These are phyloP conservation scores for Drosophila phalerata DNA, from an alignment of 2,888 invertebrate species.

Conservation along the genomic window DNA sequence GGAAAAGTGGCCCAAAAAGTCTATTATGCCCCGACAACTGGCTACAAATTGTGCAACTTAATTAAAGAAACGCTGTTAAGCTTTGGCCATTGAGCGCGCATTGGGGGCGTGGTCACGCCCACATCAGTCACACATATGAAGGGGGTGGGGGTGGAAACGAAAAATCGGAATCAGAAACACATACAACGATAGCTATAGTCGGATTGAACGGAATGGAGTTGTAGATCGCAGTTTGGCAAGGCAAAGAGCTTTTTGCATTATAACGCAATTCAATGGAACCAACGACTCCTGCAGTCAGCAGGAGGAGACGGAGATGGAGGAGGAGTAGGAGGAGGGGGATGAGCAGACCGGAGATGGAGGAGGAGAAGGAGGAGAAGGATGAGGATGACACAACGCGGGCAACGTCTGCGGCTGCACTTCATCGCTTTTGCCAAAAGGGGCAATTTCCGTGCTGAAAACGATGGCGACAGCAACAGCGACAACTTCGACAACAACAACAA, in stretches of 20 bases:
- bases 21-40: conserved; percentile 66
- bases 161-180: conserved; percentile 34
- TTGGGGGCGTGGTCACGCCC: conserved; percentile 40
- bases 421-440: conserved; percentile 55
- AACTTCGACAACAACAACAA: background rate
- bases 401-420: conserved; percentile 47
- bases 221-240: conserved; percentile 22
- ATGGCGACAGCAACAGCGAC: conserved; percentile 48
- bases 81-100: conserved; percentile 64
- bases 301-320: background rate
- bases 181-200: conserved; percentile 35
- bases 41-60: conserved; percentile 79
- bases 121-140: conserved; percentile 53
- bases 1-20: conserved; percentile 46
- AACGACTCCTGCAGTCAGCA: conserved; percentile 12
- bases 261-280: conserved; percentile 57
- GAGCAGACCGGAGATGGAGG: background rate
- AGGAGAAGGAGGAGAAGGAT: background rate
- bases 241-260: conserved; percentile 60
- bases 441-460: conserved; percentile 67
- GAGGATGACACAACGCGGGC: conserved; percentile 11
- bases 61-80: conserved; percentile 77
- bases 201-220: background rate
- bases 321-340: background rate
- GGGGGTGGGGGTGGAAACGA: background rate